Conservation (phyloP, 2,888 invertebrate species). For the Zonitis immaculata region DNA sequence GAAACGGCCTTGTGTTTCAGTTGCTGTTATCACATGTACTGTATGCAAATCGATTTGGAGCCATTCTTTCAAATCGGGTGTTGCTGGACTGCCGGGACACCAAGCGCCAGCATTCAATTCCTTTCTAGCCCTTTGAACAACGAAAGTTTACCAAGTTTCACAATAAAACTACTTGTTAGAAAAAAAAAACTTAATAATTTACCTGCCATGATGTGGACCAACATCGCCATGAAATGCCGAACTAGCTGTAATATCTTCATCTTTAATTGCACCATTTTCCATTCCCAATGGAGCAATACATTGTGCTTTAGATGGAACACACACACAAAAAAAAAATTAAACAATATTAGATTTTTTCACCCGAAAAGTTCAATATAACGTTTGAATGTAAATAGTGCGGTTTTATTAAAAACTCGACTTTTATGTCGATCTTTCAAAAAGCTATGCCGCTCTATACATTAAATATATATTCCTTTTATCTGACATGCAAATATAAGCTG, state of each 20-base stretch:
- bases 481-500: constrained; percentile 36
- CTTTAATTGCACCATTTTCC: constrained; percentile 76
- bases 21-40: constrained; percentile 76
- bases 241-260: constrained; percentile 77
- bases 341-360: constrained; percentile 11
- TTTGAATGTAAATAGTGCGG: constrained; percentile 34
- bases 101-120: constrained; percentile 86
- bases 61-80: constrained; percentile 73
- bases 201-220: constrained; percentile 84
- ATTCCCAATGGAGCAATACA: constrained; percentile 80
- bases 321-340: constrained; percentile 5
- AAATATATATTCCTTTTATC: constrained; percentile 13
- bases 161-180: too few relatives aligned
- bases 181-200: too few relatives aligned
- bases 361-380: too few relatives aligned
- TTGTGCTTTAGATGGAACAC: constrained; percentile 55
- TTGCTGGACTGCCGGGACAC: constrained; percentile 82
- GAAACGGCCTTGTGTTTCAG: constrained; percentile 83
- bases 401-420: constrained; percentile 30
- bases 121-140: constrained; percentile 65
- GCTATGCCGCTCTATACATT: constrained; percentile 20
- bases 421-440: constrained; percentile 18
- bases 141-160: too few relatives aligned
- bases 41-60: constrained; percentile 74
- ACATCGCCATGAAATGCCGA: constrained; percentile 80